A percentile compares a stretch with the other conserved stretches of the same genome.
Evolutionary conservation across 2,797 vertebrate species (phyloP).

Genomic region (Danio tinwini): DNA sequence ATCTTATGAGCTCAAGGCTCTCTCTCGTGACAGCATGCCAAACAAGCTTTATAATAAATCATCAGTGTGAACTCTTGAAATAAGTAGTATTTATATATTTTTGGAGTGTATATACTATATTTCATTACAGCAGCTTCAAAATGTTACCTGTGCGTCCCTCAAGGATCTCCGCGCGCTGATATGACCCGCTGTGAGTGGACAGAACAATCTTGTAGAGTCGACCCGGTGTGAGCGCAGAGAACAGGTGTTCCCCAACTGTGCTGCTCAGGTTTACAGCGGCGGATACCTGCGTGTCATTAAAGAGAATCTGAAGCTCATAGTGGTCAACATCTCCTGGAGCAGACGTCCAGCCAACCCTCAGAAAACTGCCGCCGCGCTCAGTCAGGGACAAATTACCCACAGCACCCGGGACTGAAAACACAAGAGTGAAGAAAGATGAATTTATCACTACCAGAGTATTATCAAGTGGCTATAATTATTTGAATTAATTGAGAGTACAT

Average conservation of each 20-base stretch:
- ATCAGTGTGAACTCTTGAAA: no score
- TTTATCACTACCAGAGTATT: no score
- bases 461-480: no score
- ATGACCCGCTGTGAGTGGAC: slow-evolving; percentile 89
- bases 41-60: no score
- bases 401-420: slow-evolving; percentile 53
- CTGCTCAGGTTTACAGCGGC: slow-evolving; percentile 83
- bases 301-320: slow-evolving; percentile 91
- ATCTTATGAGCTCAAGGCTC: no score
- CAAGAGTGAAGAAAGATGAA: neutral
- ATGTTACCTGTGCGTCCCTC: slow-evolving; percentile 88
- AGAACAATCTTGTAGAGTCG: slow-evolving; percentile 93
- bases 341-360: slow-evolving; percentile 87
- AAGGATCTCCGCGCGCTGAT: slow-evolving; percentile 84
- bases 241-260: slow-evolving; percentile 74
- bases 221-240: slow-evolving; percentile 88
- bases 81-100: no score
- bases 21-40: no score
- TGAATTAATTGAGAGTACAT: no score
- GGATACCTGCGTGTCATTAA: slow-evolving; percentile 91
- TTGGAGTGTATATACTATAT: no score
- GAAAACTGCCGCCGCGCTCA: slow-evolving; percentile 79
- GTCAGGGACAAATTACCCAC: slow-evolving; percentile 64
- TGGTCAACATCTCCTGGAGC: slow-evolving; percentile 93
- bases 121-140: no score